Evolutionary conservation across 2,113 vertebrate genomes (phyloP).

Genomic region (Hippoglossus stenolepis): DNA sequence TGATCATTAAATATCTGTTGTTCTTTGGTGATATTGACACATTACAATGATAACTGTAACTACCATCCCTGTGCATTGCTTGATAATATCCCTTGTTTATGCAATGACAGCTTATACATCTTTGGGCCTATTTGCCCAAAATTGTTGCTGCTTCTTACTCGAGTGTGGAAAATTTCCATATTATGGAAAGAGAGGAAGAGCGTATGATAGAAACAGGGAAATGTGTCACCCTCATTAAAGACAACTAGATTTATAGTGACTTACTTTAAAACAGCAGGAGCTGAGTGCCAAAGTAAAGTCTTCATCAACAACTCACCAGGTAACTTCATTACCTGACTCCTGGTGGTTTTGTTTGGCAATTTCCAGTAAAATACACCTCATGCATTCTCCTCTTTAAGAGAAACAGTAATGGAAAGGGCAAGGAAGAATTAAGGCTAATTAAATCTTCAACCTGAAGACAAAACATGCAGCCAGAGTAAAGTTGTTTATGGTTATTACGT

Average conservation of each 20-base stretch:
- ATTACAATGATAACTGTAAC: neutral
- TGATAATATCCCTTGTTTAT: neutral
- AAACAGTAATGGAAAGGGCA: slow-evolving; percentile 35
- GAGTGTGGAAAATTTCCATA: slow-evolving; percentile 22
- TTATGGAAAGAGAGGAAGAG: slow-evolving; percentile 20
- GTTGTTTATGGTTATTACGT: slow-evolving; percentile 48
- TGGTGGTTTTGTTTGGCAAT: slow-evolving; percentile 5
- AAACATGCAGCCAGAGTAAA: slow-evolving; percentile 59
- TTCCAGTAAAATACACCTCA: slow-evolving; percentile 13
- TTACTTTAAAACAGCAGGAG: slow-evolving; percentile 43
- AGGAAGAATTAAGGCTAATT: slow-evolving; percentile 51
- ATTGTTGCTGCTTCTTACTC: neutral
- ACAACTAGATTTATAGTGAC: slow-evolving; percentile 33
- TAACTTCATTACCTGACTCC: slow-evolving; percentile 5
- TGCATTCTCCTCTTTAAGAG: slow-evolving; percentile 15
- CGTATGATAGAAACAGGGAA: slow-evolving; percentile 37
- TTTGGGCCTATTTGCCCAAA: neutral
- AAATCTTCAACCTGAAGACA: slow-evolving; percentile 48
- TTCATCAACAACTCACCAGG: slow-evolving; percentile 19
- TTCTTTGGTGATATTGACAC: too few species aligned
- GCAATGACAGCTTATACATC: neutral
- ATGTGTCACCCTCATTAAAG: slow-evolving; percentile 46
- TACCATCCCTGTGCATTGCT: too few species aligned
- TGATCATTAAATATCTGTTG: too few species aligned
- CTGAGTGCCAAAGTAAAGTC: slow-evolving; percentile 11